Percentiles rank a stretch among this genome's conserved stretches.
phyloP scores from a whole-genome alignment of 2,888 invertebrate genomes.

The Apotomis turbidana region DNA sequence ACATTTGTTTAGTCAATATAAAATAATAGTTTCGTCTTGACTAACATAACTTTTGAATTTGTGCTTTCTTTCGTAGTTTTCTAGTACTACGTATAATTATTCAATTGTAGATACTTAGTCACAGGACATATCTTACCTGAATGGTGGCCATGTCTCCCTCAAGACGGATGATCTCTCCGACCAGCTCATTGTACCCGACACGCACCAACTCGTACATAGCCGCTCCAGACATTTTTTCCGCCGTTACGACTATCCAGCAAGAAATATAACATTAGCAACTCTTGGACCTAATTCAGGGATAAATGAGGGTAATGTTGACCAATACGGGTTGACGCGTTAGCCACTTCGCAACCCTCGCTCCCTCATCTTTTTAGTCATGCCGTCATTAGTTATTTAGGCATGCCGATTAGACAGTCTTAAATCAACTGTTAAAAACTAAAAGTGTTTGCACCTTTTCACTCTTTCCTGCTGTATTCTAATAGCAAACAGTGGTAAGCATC shows the following conservation, averaged over 20 bases:
- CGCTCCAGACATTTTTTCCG: slow-evolving; percentile 99
- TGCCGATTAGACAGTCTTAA: no score
- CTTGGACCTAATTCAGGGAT: background rate
- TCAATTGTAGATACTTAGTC: no score
- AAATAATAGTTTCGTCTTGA: no score
- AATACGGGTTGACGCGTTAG: no score
- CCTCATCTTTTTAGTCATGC: no score
- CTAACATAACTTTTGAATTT: no score
- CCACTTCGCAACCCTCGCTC: no score
- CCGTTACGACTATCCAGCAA: slow-evolving; percentile 94
- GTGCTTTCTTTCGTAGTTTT: no score
- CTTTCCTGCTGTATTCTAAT: background rate
- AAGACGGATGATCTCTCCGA: slow-evolving; percentile 99
- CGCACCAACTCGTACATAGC: slow-evolving; percentile 99
- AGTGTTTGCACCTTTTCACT: background rate
- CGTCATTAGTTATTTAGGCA: no score
- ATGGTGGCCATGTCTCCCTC: slow-evolving; percentile 99
- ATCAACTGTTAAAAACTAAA: no score
- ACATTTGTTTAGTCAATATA: no score
- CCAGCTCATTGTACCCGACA: slow-evolving; percentile 98
- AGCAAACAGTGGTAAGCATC: background rate
- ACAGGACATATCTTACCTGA: slow-evolving; percentile 86
- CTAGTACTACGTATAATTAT: no score
- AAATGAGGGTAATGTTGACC: background rate
- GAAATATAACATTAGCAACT: background rate